phyloP scores from a whole-genome alignment of 2,113 vertebrate species.

The Varanus komodoensis region DNA sequence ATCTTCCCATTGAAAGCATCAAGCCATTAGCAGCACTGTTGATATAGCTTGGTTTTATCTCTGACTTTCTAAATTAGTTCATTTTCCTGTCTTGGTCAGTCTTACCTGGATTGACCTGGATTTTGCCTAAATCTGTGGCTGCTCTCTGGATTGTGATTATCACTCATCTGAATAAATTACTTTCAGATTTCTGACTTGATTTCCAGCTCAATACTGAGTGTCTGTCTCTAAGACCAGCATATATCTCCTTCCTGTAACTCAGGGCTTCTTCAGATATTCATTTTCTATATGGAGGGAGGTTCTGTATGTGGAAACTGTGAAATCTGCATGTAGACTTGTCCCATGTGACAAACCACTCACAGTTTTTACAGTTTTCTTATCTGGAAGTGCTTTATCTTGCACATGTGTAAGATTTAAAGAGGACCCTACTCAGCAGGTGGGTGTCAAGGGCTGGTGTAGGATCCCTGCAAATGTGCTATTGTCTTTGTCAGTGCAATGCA shows the following conservation, averaged over 20 bases:
- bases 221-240: conserved; percentile 43
- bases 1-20: not conserved
- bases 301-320: conserved; percentile 10
- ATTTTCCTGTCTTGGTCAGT: not conserved
- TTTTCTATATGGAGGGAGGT: not conserved
- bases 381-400: not conserved
- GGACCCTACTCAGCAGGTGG: not conserved
- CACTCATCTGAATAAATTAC: not conserved
- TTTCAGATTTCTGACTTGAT: not conserved
- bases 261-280: not conserved
- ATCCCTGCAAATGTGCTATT: conserved; percentile 44
- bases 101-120: not conserved
- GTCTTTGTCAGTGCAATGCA: conserved; percentile 75
- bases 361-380: conserved; percentile 12
- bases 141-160: not conserved
- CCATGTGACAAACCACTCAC: not conserved
- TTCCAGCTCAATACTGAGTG: not conserved
- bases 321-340: not conserved
- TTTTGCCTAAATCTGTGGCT: not conserved
- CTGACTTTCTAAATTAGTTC: not conserved
- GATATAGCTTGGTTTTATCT: not conserved
- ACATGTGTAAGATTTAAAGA: not conserved
- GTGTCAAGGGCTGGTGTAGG: not conserved
- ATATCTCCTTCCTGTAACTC: not conserved
- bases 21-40: not conserved